Conservation (phyloP, 2,888 invertebrate species). For the Colletes collaris region DNA sequence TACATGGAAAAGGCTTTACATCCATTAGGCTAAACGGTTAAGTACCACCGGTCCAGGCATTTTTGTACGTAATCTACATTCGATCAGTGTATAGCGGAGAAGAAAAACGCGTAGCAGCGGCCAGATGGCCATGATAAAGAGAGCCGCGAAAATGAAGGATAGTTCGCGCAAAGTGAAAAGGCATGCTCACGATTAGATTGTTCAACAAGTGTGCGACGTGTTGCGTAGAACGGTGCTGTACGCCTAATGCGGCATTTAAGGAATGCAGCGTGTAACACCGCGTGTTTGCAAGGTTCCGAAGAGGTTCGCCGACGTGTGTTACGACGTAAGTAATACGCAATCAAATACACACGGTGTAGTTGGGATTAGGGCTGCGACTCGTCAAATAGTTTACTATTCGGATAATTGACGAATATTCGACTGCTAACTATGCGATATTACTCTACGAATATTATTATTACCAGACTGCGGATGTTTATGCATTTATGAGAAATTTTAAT, state of each 20-base stretch:
- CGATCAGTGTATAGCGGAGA: neutral
- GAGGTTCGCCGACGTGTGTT: slow-evolving; percentile 41
- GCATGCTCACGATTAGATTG: slow-evolving; percentile 54
- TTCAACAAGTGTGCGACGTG: slow-evolving; percentile 24
- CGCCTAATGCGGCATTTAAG: slow-evolving; percentile 38
- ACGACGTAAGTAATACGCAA: slow-evolving; percentile 51
- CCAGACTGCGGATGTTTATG: too few relatives aligned
- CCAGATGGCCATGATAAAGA: slow-evolving; percentile 26
- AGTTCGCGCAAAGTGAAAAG: slow-evolving; percentile 47
- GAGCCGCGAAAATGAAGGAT: slow-evolving; percentile 58
- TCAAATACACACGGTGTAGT: slow-evolving; percentile 5
- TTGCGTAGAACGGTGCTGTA: slow-evolving; percentile 43
- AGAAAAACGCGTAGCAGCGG: neutral
- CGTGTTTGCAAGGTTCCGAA: slow-evolving; percentile 50
- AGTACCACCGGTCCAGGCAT: too few relatives aligned
- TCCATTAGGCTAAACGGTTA: too few relatives aligned
- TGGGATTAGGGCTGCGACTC: neutral
- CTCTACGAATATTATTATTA: too few relatives aligned
- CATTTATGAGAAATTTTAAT: too few relatives aligned
- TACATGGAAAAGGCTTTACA: too few relatives aligned
- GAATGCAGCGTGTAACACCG: slow-evolving; percentile 55
- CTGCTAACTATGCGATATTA: too few relatives aligned
- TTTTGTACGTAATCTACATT: slow-evolving; percentile 1
- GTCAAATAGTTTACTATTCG: too few relatives aligned
- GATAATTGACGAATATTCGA: too few relatives aligned